Percentiles rank a stretch among this genome's conserved stretches.
Conservation (phyloP, 64 coral and sea anemone species). For the Acropora yongei region DNA sequence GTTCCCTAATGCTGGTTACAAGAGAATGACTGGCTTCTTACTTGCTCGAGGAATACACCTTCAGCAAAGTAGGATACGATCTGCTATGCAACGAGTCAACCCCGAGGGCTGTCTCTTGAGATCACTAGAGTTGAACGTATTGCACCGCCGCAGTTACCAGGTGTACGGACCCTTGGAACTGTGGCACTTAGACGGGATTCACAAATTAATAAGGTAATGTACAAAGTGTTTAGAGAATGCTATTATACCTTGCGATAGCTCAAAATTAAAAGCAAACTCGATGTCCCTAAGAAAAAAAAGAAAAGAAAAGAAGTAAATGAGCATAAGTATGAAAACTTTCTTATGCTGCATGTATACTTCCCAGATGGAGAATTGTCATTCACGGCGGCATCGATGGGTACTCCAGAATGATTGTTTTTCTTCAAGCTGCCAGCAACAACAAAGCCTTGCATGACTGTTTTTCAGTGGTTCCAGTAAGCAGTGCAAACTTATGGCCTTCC, state of each 20-base stretch:
- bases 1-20: constrained; percentile 59
- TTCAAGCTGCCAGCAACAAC: constrained; percentile 27
- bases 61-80: constrained; percentile 38
- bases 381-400: constrained; percentile 34
- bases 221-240: constrained; percentile 30
- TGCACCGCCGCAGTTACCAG: constrained; percentile 42
- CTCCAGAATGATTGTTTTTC: constrained; percentile 28
- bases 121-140: constrained; percentile 26
- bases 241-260: background rate
- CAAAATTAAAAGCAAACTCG: background rate
- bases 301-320: background rate
- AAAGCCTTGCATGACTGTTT: constrained; percentile 17
- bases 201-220: constrained; percentile 42
- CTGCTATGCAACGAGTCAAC: constrained; percentile 9
- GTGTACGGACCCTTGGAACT: constrained; percentile 33
- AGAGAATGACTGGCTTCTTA: constrained; percentile 52
- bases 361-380: constrained; percentile 52
- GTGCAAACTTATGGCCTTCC: constrained; percentile 27
- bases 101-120: background rate
- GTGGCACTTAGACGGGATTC: constrained; percentile 49
- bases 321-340: background rate
- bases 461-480: background rate
- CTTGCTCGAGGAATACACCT: constrained; percentile 15
- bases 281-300: background rate
- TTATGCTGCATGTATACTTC: background rate